A percentile compares a stretch with the other conserved stretches of the same genome.
Evolutionary conservation across 1,140 invertebrate species (phyloP).

Genomic region (Oncopeltus fasciatus): DNA sequence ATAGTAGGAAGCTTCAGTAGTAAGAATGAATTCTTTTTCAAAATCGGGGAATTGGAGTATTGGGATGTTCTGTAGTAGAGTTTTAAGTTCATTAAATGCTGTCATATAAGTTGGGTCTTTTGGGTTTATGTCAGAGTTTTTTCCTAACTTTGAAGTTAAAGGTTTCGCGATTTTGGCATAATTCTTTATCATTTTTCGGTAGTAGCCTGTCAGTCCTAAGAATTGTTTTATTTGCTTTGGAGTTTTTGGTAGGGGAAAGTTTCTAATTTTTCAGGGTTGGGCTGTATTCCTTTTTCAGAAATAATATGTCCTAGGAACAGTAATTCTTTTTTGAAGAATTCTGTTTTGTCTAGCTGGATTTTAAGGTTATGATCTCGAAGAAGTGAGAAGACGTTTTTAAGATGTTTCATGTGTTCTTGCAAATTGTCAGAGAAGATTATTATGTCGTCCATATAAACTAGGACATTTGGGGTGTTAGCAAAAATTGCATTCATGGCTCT

Average conservation of each 20-base stretch:
- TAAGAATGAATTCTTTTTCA: constrained; percentile 28
- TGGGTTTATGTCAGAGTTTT: constrained; percentile 14
- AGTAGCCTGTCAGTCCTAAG: constrained; percentile 32
- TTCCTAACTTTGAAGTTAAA: constrained; percentile 28
- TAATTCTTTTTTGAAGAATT: constrained; percentile 25
- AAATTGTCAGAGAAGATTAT: no score
- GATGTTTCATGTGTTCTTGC: no score
- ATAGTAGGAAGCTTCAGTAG: constrained; percentile 29
- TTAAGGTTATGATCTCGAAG: no score
- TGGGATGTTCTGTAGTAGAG: no score
- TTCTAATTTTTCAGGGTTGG: constrained; percentile 9
- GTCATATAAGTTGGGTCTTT: not conserved
- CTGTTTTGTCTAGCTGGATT: constrained; percentile 22
- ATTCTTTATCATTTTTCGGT: constrained; percentile 26
- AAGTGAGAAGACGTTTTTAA: no score
- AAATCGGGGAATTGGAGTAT: constrained; percentile 31
- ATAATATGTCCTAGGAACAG: no score
- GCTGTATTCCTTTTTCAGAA: no score
- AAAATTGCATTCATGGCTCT: constrained; percentile 27
- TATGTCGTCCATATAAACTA: no score
- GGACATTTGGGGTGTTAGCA: constrained; percentile 26
- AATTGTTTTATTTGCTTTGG: constrained; percentile 31
- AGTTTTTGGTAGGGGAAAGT: constrained; percentile 25
- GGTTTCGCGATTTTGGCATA: constrained; percentile 29
- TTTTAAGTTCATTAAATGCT: constrained; percentile 1